phyloP scores from a whole-genome alignment of 2,797 vertebrate genomes.

The Spinus olivaceus region DNA sequence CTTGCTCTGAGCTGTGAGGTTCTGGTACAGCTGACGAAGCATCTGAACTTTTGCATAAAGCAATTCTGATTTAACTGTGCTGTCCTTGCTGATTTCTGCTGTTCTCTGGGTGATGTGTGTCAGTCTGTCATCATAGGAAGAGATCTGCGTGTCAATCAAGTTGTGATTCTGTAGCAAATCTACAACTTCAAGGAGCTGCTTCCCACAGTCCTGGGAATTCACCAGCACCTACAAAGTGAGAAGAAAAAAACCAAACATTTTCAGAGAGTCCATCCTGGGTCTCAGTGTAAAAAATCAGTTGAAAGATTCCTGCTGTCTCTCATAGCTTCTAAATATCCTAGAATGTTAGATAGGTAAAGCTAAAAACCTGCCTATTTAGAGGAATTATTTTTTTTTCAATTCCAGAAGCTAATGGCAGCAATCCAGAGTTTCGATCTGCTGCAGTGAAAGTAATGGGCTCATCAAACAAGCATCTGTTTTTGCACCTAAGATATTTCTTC shows the following conservation, averaged over 20 bases:
- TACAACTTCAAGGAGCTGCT: slow-evolving; percentile 81
- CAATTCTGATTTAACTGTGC: slow-evolving; percentile 48
- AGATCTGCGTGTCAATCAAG: slow-evolving; percentile 83
- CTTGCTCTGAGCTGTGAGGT: slow-evolving; percentile 78
- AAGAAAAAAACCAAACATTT: neutral
- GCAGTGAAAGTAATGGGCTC: neutral
- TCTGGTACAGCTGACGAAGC: slow-evolving; percentile 79
- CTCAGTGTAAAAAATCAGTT: neutral
- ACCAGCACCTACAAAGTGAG: slow-evolving; percentile 72
- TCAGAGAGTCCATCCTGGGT: neutral
- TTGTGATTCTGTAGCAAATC: slow-evolving; percentile 86
- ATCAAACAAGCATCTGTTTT: neutral
- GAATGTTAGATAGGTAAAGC: neutral
- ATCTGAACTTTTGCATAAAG: slow-evolving; percentile 79
- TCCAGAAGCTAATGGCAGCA: neutral
- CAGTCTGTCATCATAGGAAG: slow-evolving; percentile 77
- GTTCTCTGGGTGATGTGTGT: slow-evolving; percentile 68
- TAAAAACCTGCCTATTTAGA: neutral
- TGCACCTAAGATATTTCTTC: neutral
- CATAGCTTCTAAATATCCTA: neutral
- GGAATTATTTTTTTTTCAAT: neutral
- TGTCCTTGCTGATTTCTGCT: slow-evolving; percentile 59
- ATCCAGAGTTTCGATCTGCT: neutral
- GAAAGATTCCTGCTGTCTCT: neutral
- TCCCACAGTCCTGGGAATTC: slow-evolving; percentile 77